Evolutionary conservation across 2,888 invertebrate species (phyloP).

Genomic region (Sinhomidia bicolor): DNA sequence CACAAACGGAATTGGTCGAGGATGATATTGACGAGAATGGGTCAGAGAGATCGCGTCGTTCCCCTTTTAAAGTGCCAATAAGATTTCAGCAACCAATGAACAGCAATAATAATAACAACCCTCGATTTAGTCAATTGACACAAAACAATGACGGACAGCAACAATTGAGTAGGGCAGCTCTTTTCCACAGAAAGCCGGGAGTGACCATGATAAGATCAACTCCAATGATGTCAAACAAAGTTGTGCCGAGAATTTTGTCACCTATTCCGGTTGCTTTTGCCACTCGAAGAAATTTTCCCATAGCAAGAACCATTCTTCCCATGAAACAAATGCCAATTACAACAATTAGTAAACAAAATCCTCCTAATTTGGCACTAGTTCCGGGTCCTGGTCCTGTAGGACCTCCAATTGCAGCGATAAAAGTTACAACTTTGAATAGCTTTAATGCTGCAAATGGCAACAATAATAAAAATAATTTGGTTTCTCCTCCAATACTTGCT

Average conservation of each 20-base stretch:
- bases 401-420: conserved; percentile 64
- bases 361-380: conserved; percentile 29
- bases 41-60: conserved; percentile 72
- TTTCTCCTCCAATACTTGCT: background rate
- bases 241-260: conserved; percentile 46
- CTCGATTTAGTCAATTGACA: background rate
- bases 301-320: conserved; percentile 54
- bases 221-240: conserved; percentile 12
- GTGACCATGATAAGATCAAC: background rate
- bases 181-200: conserved; percentile 45
- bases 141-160: background rate
- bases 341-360: background rate
- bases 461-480: background rate
- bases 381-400: conserved; percentile 54
- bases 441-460: background rate
- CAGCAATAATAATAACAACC: too few species aligned
- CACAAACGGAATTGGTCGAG: conserved; percentile 29
- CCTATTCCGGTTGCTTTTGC: background rate
- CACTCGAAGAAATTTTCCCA: conserved; percentile 23
- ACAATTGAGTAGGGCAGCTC: conserved; percentile 54
- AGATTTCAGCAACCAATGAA: background rate
- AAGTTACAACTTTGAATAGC: conserved; percentile 51
- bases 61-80: conserved; percentile 61
- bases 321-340: conserved; percentile 65
- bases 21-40: conserved; percentile 65